These are phyloP conservation scores for Molorchus minor DNA, from an alignment of 2,888 invertebrate genomes.

Conservation along the genomic window DNA sequence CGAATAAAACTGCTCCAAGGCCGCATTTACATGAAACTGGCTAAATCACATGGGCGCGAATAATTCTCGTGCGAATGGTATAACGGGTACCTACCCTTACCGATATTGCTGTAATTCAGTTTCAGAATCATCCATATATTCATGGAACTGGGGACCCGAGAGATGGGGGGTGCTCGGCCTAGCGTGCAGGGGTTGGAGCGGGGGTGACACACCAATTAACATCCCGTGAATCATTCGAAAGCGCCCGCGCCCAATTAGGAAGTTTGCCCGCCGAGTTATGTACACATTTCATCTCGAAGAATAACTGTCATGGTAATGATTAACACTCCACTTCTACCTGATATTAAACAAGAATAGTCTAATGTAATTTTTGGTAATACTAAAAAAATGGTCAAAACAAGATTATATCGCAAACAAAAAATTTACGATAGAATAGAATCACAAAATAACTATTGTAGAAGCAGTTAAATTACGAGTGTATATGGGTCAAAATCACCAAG, in stretches of 20 bases:
- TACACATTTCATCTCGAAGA: constrained; percentile 36
- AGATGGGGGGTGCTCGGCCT: constrained; percentile 35
- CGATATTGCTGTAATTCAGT: constrained; percentile 57
- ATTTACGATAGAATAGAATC: too few species aligned
- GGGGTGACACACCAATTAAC: constrained; percentile 60
- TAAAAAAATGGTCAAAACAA: too few species aligned
- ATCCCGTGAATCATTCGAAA: constrained; percentile 60
- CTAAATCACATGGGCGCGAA: constrained; percentile 45
- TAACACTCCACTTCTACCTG: neutral
- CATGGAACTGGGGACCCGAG: constrained; percentile 46
- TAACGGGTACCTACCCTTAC: constrained; percentile 41
- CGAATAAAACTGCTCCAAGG: constrained; percentile 25
- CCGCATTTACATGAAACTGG: constrained; percentile 38
- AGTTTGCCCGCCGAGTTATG: constrained; percentile 52
- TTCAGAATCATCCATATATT: constrained; percentile 61
- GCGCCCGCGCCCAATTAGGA: constrained; percentile 59
- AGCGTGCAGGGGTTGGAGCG: constrained; percentile 42
- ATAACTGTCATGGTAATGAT: constrained; percentile 29
- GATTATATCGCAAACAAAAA: too few species aligned
- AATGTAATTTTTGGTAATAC: too few species aligned
- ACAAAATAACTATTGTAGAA: too few species aligned
- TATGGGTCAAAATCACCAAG: too few species aligned
- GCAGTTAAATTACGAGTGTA: too few species aligned
- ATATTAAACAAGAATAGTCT: too few species aligned
- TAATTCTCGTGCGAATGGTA: constrained; percentile 49